Base-by-base conservation (phyloP, 2,888 invertebrate genomes). In the Drosophila cognata region DNA sequence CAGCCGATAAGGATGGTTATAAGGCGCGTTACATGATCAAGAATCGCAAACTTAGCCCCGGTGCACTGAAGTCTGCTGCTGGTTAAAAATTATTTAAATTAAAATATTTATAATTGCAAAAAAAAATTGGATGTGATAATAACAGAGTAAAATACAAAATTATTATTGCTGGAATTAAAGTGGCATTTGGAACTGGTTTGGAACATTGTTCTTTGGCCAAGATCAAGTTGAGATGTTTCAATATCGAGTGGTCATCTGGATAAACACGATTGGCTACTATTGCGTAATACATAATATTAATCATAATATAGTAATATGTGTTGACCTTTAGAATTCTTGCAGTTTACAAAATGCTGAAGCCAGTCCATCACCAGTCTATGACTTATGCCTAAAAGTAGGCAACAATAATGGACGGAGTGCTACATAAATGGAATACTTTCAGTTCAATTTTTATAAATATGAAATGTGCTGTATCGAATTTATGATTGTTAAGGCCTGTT, bases 1-100 rank as follows among this genome's bases (percentile, higher is more conserved):
- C 92, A 4, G 93, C 93, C 59, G 93, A 93, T 59, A 93, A 93
- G 73, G 91, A 92, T 74, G 93, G 93, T 57, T 93, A 93, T 75
- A 91, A 91, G 50, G 67, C 93, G 4, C 89, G 90, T 31, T 91
- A 91, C 36, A 75, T 81, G 74, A 78, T 92, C 35, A 93, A 92
- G 79, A 92, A 91, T 38, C 91, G 92, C 52, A 92, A 91, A 74
- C 71, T 92, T 67, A 85, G 86, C 73, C 64, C 88, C 5, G 81
- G 91, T 55, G 77, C 90, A 5, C 65, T 92, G 57, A 92, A 92
- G 72, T 84, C 91, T 10, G 80, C 84, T 55, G 84, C 92, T 74
- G 92, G 92, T 46, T 92, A 91, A 87, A 56, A 5, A n/a, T 56
- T 16, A 21, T 4, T 13, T 21, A 10, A 21, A 28, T 25, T 13